A percentile compares a stretch with the other conserved stretches of the same genome.
These are phyloP conservation scores for Amphipoea oculea DNA, from an alignment of 2,888 invertebrate species.

Conservation along the genomic window DNA sequence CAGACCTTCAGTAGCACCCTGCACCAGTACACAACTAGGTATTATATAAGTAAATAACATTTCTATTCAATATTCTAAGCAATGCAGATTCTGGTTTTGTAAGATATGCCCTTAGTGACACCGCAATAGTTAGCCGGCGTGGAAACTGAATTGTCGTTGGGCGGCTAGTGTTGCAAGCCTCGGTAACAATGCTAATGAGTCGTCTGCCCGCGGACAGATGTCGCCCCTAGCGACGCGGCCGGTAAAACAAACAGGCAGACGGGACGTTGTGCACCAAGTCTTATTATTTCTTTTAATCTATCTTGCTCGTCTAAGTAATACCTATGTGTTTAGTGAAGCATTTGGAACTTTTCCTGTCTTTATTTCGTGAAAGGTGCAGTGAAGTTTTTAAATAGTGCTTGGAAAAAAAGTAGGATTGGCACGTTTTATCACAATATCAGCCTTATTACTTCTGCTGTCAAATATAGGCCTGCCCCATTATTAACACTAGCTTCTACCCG, in stretches of 20 bases:
- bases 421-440: neutral
- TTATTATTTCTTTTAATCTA: conserved; percentile 39
- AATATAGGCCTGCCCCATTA: neutral
- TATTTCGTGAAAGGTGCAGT: neutral
- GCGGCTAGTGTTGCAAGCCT: conserved; percentile 45
- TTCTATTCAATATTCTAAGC: conserved; percentile 45
- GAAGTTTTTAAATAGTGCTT: neutral
- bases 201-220: conserved; percentile 71
- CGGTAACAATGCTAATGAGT: conserved; percentile 76
- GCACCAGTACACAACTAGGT: neutral
- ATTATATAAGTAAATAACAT: neutral
- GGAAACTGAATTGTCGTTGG: conserved; percentile 40
- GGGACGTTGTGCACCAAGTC: conserved; percentile 31
- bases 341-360: neutral
- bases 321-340: neutral
- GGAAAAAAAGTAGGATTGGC: neutral
- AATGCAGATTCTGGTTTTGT: conserved; percentile 31
- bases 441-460: too few relatives aligned
- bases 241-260: conserved; percentile 45
- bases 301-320: neutral
- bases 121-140: conserved; percentile 43
- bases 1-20: neutral
- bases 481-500: neutral
- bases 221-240: conserved; percentile 56
- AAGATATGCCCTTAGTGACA: conserved; percentile 41